phyloP scores from a whole-genome alignment of 2,797 vertebrate genomes.

The Aldrovandia affinis region DNA sequence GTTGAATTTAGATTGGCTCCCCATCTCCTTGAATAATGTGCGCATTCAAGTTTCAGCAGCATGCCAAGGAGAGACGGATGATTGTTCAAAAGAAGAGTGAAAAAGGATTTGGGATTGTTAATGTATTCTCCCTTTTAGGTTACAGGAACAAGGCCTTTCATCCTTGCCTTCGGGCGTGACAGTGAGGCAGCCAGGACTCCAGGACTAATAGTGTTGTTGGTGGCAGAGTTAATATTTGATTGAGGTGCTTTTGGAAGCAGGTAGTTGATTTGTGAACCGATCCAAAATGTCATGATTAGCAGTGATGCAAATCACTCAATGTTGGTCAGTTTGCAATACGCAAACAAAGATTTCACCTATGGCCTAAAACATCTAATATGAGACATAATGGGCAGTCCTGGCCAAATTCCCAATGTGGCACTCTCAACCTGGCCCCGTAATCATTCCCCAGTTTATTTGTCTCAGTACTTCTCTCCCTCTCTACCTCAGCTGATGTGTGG shows the following conservation, averaged over 20 bases:
- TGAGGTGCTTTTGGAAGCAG: neutral
- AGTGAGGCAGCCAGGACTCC: neutral
- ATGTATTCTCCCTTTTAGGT: neutral
- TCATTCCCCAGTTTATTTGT: too few species aligned
- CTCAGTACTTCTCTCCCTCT: too few species aligned
- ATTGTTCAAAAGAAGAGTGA: neutral
- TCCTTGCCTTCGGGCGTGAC: neutral
- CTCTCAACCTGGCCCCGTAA: too few species aligned
- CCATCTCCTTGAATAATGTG: slow-evolving; percentile 8
- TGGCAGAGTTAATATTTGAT: neutral
- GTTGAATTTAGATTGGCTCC: slow-evolving; percentile 13
- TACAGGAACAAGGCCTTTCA: neutral
- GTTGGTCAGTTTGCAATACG: neutral
- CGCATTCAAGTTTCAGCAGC: neutral
- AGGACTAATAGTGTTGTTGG: neutral
- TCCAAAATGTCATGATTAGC: neutral
- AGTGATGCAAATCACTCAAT: neutral
- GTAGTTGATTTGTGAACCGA: neutral
- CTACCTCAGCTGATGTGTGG: too few species aligned
- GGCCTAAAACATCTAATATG: too few species aligned
- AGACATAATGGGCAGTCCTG: too few species aligned
- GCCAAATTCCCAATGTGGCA: too few species aligned
- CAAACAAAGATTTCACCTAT: neutral
- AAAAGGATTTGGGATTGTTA: neutral
- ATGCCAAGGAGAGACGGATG: neutral